Conservation (phyloP, 2,113 vertebrate species). For the Coptodon bakossiorum region DNA sequence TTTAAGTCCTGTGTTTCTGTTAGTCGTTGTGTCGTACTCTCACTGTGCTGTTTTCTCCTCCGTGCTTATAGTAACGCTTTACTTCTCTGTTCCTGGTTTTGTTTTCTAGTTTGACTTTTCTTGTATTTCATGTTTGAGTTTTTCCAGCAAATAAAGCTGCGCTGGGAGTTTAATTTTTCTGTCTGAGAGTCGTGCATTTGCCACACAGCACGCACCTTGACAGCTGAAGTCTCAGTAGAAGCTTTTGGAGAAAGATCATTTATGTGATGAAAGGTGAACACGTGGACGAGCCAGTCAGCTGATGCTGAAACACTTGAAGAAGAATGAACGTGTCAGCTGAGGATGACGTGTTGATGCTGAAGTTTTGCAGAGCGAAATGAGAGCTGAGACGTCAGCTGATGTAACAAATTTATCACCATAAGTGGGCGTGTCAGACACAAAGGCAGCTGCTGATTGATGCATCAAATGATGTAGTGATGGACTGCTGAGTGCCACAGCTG, state of each 20-base stretch:
- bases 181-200: background rate
- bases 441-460: background rate
- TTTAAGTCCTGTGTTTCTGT: background rate
- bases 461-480: background rate
- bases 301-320: background rate
- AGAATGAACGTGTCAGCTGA: background rate
- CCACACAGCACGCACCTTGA: background rate
- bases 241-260: background rate
- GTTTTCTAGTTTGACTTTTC: background rate
- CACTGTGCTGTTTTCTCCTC: background rate
- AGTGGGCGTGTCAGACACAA: background rate
- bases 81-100: background rate
- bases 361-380: background rate
- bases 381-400: background rate
- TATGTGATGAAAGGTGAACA: background rate
- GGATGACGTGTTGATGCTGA: background rate
- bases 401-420: background rate
- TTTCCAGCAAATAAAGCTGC: background rate
- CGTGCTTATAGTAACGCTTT: rapidly evolving
- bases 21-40: background rate
- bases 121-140: background rate
- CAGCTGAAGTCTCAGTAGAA: background rate
- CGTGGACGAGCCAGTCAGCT: background rate
- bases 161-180: background rate
- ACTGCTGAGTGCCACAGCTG: background rate